Evolutionary conservation across 1,140 invertebrate genomes (phyloP).

Genomic region (Campoletis sonorensis): DNA sequence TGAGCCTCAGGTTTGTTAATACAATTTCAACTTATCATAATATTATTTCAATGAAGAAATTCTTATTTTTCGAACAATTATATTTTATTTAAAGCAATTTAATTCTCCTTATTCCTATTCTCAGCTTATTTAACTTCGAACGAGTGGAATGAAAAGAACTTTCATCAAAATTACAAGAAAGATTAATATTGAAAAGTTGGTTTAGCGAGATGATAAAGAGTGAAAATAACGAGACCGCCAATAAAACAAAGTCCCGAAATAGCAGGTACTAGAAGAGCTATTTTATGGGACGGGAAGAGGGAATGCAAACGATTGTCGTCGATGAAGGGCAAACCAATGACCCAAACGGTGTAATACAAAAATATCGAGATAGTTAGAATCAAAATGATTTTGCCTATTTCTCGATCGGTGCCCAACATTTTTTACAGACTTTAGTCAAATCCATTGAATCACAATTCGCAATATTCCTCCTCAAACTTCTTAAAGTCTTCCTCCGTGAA

Average conservation of each 20-base stretch:
- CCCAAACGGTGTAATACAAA: conserved; percentile 82
- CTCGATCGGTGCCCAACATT: conserved; percentile 69
- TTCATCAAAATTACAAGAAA: not conserved
- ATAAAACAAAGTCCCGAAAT: conserved; percentile 80
- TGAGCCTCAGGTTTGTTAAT: too few species aligned
- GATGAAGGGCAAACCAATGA: conserved; percentile 83
- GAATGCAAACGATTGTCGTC: conserved; percentile 79
- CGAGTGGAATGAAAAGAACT: not conserved
- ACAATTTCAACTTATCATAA: too few species aligned
- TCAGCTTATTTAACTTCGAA: not conserved
- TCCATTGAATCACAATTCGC: conserved; percentile 55
- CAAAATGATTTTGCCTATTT: conserved; percentile 79
- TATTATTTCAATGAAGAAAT: too few species aligned
- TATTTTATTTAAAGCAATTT: too few species aligned
- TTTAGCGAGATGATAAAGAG: conserved; percentile 78
- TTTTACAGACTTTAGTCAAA: conserved; percentile 30
- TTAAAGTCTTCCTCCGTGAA: conserved; percentile 78
- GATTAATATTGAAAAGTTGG: conserved; percentile 31
- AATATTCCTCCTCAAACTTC: conserved; percentile 76
- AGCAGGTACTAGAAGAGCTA: conserved; percentile 80
- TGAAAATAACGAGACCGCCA: conserved; percentile 81
- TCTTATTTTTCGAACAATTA: too few species aligned
- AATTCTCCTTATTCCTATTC: not conserved
- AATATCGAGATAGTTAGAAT: conserved; percentile 78
- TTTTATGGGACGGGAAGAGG: conserved; percentile 80